Evolutionary conservation across 35 echinoderm and acorn worm genomes (phyloP).

Genomic region (Eucidaris tribuloides): DNA sequence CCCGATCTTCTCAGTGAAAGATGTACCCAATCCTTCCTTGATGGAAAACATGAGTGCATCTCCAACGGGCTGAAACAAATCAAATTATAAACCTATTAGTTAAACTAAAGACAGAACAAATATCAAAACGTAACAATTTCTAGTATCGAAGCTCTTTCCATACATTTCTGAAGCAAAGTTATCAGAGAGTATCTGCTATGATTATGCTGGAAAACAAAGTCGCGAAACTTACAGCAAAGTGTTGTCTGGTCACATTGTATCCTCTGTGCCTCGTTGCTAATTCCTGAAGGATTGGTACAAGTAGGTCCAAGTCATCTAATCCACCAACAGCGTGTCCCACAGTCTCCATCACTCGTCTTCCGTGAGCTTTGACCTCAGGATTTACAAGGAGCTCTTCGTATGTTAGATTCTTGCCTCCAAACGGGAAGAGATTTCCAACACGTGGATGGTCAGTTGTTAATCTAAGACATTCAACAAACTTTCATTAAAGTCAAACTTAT

Average conservation of each 20-base stretch:
- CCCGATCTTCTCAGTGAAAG: neutral
- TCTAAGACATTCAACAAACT: neutral
- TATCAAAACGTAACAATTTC: too few species aligned
- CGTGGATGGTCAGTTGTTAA: slow-evolving; percentile 8
- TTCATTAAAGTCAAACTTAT: too few species aligned
- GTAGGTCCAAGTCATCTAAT: slow-evolving; percentile 10
- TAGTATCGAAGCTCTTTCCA: too few species aligned
- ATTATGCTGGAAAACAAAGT: neutral
- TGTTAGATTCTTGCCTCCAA: slow-evolving; percentile 1
- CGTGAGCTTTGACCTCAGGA: slow-evolving; percentile 32
- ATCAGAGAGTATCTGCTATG: too few species aligned
- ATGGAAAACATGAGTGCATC: neutral
- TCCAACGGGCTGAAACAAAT: slow-evolving; percentile 6
- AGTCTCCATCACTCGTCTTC: slow-evolving; percentile 32
- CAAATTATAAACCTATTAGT: too few species aligned
- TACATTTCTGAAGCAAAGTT: too few species aligned
- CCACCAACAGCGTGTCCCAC: slow-evolving; percentile 20
- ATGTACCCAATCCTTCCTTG: neutral
- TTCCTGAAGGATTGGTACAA: slow-evolving; percentile 14
- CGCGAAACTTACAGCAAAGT: slow-evolving; percentile 2
- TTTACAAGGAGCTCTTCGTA: slow-evolving; percentile 21
- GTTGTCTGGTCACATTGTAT: slow-evolving; percentile 23
- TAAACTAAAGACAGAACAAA: too few species aligned
- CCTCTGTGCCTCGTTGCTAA: slow-evolving; percentile 30
- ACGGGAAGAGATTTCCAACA: slow-evolving; percentile 19